Base-by-base conservation (phyloP, 1,140 invertebrate species). In the Leptestheria dahalacensis region DNA sequence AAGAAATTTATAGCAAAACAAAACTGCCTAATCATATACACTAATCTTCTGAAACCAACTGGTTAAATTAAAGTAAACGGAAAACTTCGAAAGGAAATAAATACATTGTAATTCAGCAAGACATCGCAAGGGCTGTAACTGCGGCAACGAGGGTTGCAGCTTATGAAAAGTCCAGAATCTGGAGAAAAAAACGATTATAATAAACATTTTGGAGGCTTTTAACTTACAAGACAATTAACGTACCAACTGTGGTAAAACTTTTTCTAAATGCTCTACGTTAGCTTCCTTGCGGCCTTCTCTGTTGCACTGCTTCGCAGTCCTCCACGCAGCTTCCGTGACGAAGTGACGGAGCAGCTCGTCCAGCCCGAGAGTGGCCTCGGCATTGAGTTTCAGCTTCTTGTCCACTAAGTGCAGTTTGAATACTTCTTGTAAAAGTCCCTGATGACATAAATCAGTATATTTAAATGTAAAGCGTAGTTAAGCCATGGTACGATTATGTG, bases 181-280 rank as follows among this genome's bases (percentile, higher is more conserved):
- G 33, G 6, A 41, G 15, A 41, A 41, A 41, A 9, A 41, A 41
- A 15, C 15, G 15, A 9, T 41, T 41, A 41, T 9, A 6, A 41
- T 41, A 9, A 41, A 41, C 6, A 9, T 9, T 9, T 41, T 9
- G 33, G 6, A 9, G 15, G 6, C 6, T 15, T 41, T 41, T 41
- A 41, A 41, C 33, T 41, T 41, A 41, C 33, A 9, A 41, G 15
- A 9, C 15, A 41, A 41, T 9, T 15, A 9, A 41, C 15, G 6
- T 55, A 55, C 53, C 9, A 55, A 28, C 53, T 55, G 53, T 18
- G 53, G 53, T 0, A 55, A n/a, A 1, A 55, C 33, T 55, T 55
- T 55, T 29, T 55, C 53, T 9, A 55, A 15, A 18, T 55, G 53
- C 15, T 55, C 24, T 6, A 55, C 26, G 20, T 29, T 55, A 28